Conservation (phyloP, 2,113 vertebrate species). For the Bubo blakistoni region DNA sequence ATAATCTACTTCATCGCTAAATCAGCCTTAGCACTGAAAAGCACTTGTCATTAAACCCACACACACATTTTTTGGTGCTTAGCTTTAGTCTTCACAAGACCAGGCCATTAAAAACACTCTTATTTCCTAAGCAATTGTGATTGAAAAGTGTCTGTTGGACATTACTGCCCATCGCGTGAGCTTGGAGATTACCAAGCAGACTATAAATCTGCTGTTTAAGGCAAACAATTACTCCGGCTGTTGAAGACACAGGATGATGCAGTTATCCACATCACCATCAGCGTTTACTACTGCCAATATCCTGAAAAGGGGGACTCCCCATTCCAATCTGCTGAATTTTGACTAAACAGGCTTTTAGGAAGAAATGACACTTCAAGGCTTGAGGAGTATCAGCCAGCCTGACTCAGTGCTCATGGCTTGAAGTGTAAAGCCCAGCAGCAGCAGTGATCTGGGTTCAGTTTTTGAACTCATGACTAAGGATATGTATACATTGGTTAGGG, state of each 20-base stretch:
- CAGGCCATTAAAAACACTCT: fast-evolving
- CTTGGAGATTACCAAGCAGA: neutral
- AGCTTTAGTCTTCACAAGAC: neutral
- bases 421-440: neutral
- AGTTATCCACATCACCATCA: neutral
- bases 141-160: neutral
- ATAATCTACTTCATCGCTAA: neutral
- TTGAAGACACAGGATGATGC: neutral
- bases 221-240: neutral
- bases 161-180: neutral
- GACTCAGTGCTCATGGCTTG: neutral
- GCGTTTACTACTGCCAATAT: neutral
- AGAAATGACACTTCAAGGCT: neutral
- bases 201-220: neutral
- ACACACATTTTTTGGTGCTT: neutral
- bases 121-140: neutral
- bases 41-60: neutral
- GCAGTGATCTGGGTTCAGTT: neutral
- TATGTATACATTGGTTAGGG: no score
- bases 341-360: neutral
- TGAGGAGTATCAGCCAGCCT: neutral
- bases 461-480: neutral
- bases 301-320: neutral
- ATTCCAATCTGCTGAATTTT: neutral
- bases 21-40: neutral